phyloP scores from a whole-genome alignment of 1,140 invertebrate species.

The Calosoma granatense region DNA sequence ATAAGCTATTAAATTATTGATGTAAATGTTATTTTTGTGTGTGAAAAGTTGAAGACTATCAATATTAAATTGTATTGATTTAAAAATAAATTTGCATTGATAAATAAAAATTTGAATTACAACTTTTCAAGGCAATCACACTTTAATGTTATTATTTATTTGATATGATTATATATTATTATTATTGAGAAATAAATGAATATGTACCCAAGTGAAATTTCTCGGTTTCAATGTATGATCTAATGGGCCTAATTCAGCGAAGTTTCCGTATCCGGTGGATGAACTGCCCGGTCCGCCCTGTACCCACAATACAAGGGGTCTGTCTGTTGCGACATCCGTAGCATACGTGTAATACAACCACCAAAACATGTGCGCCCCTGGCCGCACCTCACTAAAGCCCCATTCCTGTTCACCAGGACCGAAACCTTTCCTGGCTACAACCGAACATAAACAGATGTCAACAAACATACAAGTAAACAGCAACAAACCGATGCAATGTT shows the following conservation, averaged over 20 bases:
- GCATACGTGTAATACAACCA: slow-evolving; percentile 68
- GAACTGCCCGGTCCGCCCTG: slow-evolving; percentile 68
- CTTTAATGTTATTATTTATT: no score
- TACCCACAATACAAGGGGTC: slow-evolving; percentile 67
- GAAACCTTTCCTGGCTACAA: slow-evolving; percentile 34
- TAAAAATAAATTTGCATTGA: no score
- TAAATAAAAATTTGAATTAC: no score
- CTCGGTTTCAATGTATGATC: slow-evolving; percentile 52
- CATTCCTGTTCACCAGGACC: slow-evolving; percentile 54
- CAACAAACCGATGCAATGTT: no score
- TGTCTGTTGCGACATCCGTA: slow-evolving; percentile 40
- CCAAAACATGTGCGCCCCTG: slow-evolving; percentile 69
- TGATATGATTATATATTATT: no score
- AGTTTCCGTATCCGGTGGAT: slow-evolving; percentile 68
- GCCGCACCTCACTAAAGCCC: slow-evolving; percentile 55
- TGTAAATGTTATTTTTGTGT: no score
- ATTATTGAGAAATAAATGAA: background rate
- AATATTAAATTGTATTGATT: no score
- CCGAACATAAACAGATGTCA: slow-evolving; percentile 10
- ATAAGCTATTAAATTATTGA: no score
- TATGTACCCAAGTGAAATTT: slow-evolving; percentile 61
- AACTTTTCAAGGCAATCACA: no score
- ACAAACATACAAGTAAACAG: no score
- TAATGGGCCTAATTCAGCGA: slow-evolving; percentile 63
- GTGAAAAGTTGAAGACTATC: no score